phyloP scores from a whole-genome alignment of 2,888 invertebrate genomes.

The Chironomus riparius region DNA sequence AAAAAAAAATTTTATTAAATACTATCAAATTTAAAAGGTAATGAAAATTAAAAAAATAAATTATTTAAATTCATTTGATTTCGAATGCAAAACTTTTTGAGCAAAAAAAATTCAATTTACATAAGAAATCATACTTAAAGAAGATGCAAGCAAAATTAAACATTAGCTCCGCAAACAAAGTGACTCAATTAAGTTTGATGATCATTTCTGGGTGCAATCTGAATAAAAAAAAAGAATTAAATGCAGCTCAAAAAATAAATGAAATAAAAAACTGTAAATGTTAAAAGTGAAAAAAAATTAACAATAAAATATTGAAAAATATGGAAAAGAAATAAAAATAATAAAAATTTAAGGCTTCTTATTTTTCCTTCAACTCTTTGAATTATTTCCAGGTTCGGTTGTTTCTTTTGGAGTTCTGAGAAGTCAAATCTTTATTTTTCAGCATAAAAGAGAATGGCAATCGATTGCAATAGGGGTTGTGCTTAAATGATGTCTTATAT shows the following conservation, averaged over 20 bases:
- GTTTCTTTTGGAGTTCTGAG: background rate
- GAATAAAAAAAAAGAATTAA: slow-evolving; percentile 5
- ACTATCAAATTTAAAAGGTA: too few relatives aligned
- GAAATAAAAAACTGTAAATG: slow-evolving; percentile 15
- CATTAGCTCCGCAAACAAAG: background rate
- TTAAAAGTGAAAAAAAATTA: slow-evolving; percentile 10
- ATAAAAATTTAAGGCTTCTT: background rate
- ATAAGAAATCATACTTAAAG: background rate
- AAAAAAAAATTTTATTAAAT: too few relatives aligned
- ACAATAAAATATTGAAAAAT: slow-evolving; percentile 20
- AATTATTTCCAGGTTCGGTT: background rate
- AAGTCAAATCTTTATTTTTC: background rate
- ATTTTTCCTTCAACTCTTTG: background rate
- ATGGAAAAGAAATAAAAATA: background rate
- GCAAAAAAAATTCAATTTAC: slow-evolving; percentile 2
- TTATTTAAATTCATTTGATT: too few relatives aligned
- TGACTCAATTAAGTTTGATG: slow-evolving; percentile 17
- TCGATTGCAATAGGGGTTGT: too few relatives aligned
- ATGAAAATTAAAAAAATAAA: too few relatives aligned
- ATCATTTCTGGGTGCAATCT: background rate
- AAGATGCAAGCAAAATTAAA: background rate
- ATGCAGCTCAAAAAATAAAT: slow-evolving; percentile 9
- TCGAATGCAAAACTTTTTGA: background rate
- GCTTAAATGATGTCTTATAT: too few relatives aligned
- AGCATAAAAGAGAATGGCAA: too few relatives aligned